Base-by-base conservation (phyloP, 2,797 vertebrate species). In the Pseudotriccus pelzelni region DNA sequence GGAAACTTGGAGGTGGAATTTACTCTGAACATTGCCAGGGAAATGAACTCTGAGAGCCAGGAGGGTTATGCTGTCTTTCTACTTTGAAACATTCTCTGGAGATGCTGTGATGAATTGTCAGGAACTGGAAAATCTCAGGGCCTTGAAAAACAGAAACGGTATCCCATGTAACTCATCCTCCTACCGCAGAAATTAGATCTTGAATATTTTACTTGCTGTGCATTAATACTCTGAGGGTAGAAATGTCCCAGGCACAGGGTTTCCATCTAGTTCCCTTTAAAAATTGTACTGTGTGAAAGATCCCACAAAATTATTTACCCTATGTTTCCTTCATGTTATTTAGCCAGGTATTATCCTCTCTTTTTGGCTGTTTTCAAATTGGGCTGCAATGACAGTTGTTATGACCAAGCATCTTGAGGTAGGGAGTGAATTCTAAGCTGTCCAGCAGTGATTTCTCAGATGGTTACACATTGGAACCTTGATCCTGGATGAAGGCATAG, bases 401-500 rank as follows among this genome's bases (percentile, higher is more conserved):
- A 27, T 27, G 36, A n/a, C 34, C 17, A 3, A 23, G 11, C 37
- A 17, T 66, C 37, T 23, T 53, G 32, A 81, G 30, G 73, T 32
- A 59, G 52, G 9, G 23, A n/a, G 7, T 50, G 58, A 80, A 53
- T 78, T 90, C 34, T 10, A 8, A 53, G 36, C 10, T 58, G 12
- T 37, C 87, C 64, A 70, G 18, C 27, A 28, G 24, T 13, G 43
- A 55, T 84, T 84, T 68, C 49, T 74, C 60, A 67, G n/a, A 13
- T 56, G 49, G 15, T 49, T 55, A 27, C 3, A 0, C 0, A 0
- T 36, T 11, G 2, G 14, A 0, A 1, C 21, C 49, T 77, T 87
- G 15, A 64, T 77, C 37, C 9, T 23, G 22, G 60, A 36, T 46
- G 24, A 32, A 63, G 21, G 6, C 7, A 1, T 32, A 46, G 30